Evolutionary conservation across 2,797 vertebrate species (phyloP).

Genomic region (Diceros bicornis): DNA sequence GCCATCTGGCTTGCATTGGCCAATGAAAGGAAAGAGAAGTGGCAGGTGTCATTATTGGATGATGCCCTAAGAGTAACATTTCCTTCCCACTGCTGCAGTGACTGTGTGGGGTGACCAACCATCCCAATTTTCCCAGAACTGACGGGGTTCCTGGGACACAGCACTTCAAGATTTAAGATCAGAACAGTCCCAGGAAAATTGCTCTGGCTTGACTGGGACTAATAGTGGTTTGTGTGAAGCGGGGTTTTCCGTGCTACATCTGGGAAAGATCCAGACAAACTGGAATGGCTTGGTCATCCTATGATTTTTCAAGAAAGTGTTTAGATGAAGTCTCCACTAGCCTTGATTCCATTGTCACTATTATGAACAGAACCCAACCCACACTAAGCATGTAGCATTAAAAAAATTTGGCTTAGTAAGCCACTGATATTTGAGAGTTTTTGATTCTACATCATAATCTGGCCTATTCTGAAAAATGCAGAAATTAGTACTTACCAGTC

Average conservation of each 20-base stretch:
- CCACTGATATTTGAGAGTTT: neutral
- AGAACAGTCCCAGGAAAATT: neutral
- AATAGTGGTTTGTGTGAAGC: neutral
- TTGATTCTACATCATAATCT: neutral
- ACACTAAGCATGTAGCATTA: neutral
- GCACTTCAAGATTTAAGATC: neutral
- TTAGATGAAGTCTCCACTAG: neutral
- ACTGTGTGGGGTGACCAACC: neutral
- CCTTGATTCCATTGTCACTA: neutral
- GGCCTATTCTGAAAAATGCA: neutral
- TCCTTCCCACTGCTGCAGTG: neutral
- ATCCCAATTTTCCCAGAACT: neutral
- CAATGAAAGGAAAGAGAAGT: neutral
- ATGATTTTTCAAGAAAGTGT: neutral
- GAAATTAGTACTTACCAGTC: neutral
- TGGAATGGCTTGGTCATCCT: neutral
- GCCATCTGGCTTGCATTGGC: neutral
- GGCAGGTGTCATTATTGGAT: neutral
- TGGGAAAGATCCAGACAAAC: neutral
- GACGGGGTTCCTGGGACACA: neutral
- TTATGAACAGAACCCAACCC: neutral
- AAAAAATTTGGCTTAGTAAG: neutral
- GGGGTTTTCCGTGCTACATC: neutral
- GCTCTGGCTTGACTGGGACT: neutral
- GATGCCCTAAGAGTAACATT: neutral